Evolutionary conservation across 2,797 vertebrate species (phyloP).

Genomic region (Galaxias olidus): DNA sequence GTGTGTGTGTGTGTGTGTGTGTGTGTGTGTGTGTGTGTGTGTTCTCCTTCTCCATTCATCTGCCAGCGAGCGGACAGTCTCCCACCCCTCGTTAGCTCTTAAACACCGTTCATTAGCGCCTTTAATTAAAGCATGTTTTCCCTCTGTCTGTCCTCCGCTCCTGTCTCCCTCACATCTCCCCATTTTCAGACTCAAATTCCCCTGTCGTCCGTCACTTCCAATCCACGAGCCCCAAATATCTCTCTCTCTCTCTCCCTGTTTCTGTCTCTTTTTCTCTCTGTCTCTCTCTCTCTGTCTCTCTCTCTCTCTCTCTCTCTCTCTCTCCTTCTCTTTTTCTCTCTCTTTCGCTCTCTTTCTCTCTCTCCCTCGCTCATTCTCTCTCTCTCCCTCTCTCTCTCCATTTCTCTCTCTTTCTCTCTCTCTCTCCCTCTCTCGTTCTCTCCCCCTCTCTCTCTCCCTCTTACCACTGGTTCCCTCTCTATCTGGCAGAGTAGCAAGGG

Average conservation of each 20-base stretch:
- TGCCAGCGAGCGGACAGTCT: constrained; percentile 75
- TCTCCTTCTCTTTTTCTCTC: constrained; percentile 41
- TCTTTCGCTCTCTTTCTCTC: background rate
- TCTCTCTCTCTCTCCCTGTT: constrained; percentile 58
- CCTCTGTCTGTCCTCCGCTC: constrained; percentile 41
- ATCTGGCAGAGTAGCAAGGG: constrained; percentile 58
- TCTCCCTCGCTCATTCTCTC: background rate
- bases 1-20: constrained; percentile 7
- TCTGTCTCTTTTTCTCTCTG: constrained; percentile 15
- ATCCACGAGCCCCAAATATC: constrained; percentile 22
- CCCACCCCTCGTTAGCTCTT: constrained; percentile 87
- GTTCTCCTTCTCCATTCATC: constrained; percentile 71
- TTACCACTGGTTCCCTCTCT: too few relatives aligned
- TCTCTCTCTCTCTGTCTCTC: constrained; percentile 23
- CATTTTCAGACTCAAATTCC: background rate
- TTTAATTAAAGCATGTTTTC: constrained; percentile 83
- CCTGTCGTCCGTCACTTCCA: constrained; percentile 24
- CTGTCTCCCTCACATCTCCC: background rate
- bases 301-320: constrained; percentile 30
- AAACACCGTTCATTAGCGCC: constrained; percentile 86
- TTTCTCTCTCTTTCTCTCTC: background rate
- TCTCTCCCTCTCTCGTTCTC: background rate
- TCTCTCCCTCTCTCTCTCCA: background rate
- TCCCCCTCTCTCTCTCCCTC: background rate
- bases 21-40: constrained; percentile 4